Conservation (phyloP, 2,888 invertebrate genomes). For the Tanypteryx hageni region DNA sequence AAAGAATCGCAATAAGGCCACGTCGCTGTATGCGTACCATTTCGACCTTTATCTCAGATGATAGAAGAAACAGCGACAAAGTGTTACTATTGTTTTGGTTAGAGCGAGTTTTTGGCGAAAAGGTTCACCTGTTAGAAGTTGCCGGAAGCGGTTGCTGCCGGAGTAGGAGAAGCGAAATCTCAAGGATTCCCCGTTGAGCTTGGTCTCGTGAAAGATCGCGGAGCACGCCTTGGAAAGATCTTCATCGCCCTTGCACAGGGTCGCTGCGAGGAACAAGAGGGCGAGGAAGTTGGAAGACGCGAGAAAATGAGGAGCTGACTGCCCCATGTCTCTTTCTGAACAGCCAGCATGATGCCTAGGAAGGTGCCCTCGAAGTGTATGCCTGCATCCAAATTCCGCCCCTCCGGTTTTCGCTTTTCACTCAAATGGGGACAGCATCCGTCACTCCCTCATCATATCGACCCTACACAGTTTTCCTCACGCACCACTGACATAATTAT, state of each 20-base stretch:
- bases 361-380: neutral
- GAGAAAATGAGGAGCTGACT: neutral
- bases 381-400: neutral
- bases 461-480: neutral
- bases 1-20: too few relatives aligned
- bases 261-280: neutral
- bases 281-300: neutral
- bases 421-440: constrained; percentile 20
- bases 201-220: constrained; percentile 42
- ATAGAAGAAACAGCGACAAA: too few relatives aligned
- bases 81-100: too few relatives aligned
- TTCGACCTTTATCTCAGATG: too few relatives aligned
- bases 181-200: neutral
- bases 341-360: neutral
- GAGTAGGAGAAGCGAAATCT: constrained; percentile 23
- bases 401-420: constrained; percentile 40
- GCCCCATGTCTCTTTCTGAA: constrained; percentile 29
- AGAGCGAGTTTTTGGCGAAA: neutral
- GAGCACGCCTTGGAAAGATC: constrained; percentile 38
- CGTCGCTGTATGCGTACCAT: too few relatives aligned
- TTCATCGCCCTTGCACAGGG: neutral
- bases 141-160: neutral
- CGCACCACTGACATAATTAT: neutral
- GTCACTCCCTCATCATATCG: constrained; percentile 9
- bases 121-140: neutral